Evolutionary conservation across 2,113 vertebrate genomes (phyloP), one percentile per base, ranked within the genome.

Genomic region (Aptenodytes forsteri): DNA sequence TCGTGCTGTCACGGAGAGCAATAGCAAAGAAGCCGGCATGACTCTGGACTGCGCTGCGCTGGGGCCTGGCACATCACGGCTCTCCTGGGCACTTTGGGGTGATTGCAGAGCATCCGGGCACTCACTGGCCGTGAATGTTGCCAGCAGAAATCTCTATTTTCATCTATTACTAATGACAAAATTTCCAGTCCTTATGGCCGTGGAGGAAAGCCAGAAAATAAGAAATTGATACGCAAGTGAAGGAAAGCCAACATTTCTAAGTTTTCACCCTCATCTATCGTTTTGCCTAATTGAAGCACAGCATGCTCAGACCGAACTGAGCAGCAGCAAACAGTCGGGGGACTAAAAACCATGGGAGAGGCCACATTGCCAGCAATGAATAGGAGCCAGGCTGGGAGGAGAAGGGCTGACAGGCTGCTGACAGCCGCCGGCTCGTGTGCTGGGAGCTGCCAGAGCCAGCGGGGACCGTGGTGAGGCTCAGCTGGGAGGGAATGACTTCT

Each of bases 261-360:
- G 21, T 7, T 16, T 15, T 34, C 64, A 5, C 27, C 32, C 89
- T 32, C 6, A 0, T 0, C 3, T 56, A 1, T 16, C 3, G 0
- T 72, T 76, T 16, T 0, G 1, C 52, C 65, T 8, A 30, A 13
- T 3, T 26, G 78, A 73, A 65, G 85, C 30, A 2, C 65, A 21
- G 81, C 34, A 4, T 7, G 9, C 49, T 16, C 49, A 2, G 44
- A 16, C 46, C 76, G 9, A 16, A 69, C 27, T 0, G 34, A 91
- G 72, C 81, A 18, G 73, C 78, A 70, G 36, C 67, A 13, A 36
- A 18, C 16, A 19, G 32, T 65, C 59, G 40, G 2, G 32, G 65
- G 55, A 27, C 16, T 67, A 21, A 29, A 50, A 61, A 15, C 9
- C 54, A 9, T 1, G 3, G 32, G 22, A 76, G 29, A 61, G 69